These are phyloP conservation scores for Calephelis perditalis DNA, from an alignment of 2,888 invertebrate genomes.

Conservation along the genomic window DNA sequence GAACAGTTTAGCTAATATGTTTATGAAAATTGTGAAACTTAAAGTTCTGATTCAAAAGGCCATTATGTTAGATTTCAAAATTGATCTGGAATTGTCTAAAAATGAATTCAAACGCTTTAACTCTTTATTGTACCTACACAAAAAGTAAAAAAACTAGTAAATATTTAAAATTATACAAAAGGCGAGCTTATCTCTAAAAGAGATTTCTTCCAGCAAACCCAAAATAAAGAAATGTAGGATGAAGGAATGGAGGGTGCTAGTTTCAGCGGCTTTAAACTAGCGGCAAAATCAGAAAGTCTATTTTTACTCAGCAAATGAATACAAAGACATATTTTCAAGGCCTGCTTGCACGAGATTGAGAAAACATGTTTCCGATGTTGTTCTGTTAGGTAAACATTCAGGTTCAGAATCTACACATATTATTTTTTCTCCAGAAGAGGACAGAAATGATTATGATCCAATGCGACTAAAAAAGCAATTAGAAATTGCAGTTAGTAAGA, in stretches of 20 bases:
- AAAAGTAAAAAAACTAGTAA: too few relatives aligned
- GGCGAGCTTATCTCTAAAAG: too few relatives aligned
- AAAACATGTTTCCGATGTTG: not conserved
- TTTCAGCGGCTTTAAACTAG: not conserved
- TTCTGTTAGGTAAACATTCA: not conserved
- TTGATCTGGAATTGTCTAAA: not conserved
- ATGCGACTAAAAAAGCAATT: not conserved
- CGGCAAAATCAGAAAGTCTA: not conserved
- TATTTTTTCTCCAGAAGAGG: not conserved
- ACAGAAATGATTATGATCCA: not conserved
- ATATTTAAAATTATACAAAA: too few relatives aligned
- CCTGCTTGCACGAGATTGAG: not conserved
- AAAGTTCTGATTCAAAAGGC: too few relatives aligned
- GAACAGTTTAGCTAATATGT: too few relatives aligned
- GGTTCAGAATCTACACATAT: not conserved
- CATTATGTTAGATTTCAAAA: too few relatives aligned
- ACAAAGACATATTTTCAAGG: not conserved
- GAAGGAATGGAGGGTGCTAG: not conserved
- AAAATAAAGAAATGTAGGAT: constrained; percentile 1
- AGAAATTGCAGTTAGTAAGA: not conserved
- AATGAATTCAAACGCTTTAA: not conserved
- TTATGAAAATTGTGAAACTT: too few relatives aligned
- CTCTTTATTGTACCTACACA: too few relatives aligned
- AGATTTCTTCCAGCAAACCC: too few relatives aligned
- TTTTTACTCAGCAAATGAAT: not conserved